Evolutionary conservation across 92 coral and sea anemone genomes (phyloP), one percentile per base, ranked within the genome.

Genomic region (Scolanthus callimorphus): DNA sequence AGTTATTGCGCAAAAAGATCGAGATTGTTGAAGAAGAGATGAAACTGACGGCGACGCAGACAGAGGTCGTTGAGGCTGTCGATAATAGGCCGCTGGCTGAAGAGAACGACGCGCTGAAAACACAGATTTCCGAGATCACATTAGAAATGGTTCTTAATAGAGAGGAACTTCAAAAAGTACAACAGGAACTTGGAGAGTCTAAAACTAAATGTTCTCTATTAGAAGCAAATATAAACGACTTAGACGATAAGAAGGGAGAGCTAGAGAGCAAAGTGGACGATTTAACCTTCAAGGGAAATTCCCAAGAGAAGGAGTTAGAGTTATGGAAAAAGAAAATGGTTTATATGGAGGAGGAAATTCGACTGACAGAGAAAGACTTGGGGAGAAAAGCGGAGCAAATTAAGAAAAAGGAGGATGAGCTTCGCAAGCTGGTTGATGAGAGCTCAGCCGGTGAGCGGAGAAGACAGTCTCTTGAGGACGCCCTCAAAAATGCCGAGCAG

Each of bases 11-110:
- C 29, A 74, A 73, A 47, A 79, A 84, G 19, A 57, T 68, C 25
- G 71, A 72, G 23, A 60, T 67, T 43, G 68, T 87, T 12, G 89
- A 87, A 39, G 73, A 64, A 20, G 81, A 84, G 26, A 47, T 52
- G 4, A 37, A 72, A 6, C 46, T 68, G 2, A 43, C 58, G 3
- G 38, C 62, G 38, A 61, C 15, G 3, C 64, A 57, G n/a, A 46
- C 4, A 11, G 10, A 39, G 12, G 64, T 26, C 17, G 17, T 57
- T 10, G 75, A 68, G 22, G 38, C 25, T 12, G 77, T 64, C 37
- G 77, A 39, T 43, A 48, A 29, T 55, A 67, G 60, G 60, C 30
- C 80, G 55, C 53, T 66, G 52, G 13, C 69, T 21, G 60, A 71
- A 39, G 73, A 39, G 13, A 64, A 29, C 31, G 79, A 70, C 29